These are phyloP conservation scores for Heliconius melpomene DNA, from an alignment of 1,140 invertebrate genomes.

Conservation along the genomic window DNA sequence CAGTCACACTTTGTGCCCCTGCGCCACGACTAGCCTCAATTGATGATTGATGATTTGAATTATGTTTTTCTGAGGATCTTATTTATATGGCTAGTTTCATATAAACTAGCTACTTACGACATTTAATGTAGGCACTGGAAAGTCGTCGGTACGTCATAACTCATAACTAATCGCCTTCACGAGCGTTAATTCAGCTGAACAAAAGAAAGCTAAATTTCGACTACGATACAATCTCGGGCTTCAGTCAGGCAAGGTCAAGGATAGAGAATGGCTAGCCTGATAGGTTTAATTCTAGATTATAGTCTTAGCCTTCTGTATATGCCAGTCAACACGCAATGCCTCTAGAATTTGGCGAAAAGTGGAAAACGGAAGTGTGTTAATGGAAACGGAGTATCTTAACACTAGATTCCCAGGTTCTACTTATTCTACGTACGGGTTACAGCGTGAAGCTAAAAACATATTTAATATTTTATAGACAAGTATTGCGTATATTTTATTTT, in stretches of 20 bases:
- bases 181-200: slow-evolving; percentile 23
- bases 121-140: neutral
- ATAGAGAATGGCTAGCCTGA: slow-evolving; percentile 47
- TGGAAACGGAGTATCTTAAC: no score
- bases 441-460: no score
- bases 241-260: slow-evolving; percentile 44
- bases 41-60: no score
- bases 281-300: slow-evolving; percentile 5
- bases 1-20: no score
- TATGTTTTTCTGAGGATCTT: neutral
- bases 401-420: no score
- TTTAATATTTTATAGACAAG: neutral
- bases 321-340: no score
- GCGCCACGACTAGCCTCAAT: no score
- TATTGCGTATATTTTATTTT: no score
- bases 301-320: neutral
- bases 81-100: neutral
- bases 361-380: no score
- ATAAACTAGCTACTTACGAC: neutral
- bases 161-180: slow-evolving; percentile 18
- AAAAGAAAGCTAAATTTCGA: slow-evolving; percentile 39
- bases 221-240: slow-evolving; percentile 40
- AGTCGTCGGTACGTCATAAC: slow-evolving; percentile 7
- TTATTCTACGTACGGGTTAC: no score
- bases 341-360: no score